A percentile compares a stretch with the other conserved stretches of the same genome.
Evolutionary conservation across 1,140 invertebrate species (phyloP).

Genomic region (Eueides isabella): DNA sequence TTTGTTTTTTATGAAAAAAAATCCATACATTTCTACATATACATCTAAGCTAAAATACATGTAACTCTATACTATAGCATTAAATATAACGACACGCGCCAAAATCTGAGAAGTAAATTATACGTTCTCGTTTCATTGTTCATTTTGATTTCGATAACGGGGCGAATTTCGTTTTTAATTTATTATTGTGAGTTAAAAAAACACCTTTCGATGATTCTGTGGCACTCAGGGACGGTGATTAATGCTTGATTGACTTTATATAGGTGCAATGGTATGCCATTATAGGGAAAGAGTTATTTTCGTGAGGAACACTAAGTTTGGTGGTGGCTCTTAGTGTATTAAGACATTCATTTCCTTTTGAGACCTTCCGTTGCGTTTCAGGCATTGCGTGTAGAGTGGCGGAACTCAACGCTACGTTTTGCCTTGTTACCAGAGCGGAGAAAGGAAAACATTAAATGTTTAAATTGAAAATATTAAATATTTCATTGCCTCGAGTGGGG

Average conservation of each 20-base stretch:
- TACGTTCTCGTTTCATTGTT: slow-evolving; percentile 25
- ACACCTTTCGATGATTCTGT: not conserved
- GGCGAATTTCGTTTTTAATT: not conserved
- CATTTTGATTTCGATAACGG: slow-evolving; percentile 28
- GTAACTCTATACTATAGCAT: slow-evolving; percentile 22
- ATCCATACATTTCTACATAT: not conserved
- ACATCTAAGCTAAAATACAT: not conserved
- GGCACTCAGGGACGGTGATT: not conserved
- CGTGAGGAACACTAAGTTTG: no score
- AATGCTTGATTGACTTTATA: not conserved
- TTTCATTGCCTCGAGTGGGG: no score
- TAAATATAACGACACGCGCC: slow-evolving; percentile 25
- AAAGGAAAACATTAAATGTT: no score
- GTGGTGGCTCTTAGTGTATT: no score
- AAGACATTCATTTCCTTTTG: no score
- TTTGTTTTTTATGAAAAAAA: no score
- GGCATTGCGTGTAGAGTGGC: no score
- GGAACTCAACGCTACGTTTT: no score
- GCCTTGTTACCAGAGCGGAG: no score
- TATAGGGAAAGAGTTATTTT: no score
- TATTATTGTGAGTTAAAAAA: not conserved
- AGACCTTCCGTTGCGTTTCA: no score
- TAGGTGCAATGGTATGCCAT: not conserved
- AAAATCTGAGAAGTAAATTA: slow-evolving; percentile 39
- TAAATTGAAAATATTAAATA: no score